These are phyloP conservation scores for Nasonia giraulti DNA, from an alignment of 1,140 invertebrate genomes.

Conservation along the genomic window DNA sequence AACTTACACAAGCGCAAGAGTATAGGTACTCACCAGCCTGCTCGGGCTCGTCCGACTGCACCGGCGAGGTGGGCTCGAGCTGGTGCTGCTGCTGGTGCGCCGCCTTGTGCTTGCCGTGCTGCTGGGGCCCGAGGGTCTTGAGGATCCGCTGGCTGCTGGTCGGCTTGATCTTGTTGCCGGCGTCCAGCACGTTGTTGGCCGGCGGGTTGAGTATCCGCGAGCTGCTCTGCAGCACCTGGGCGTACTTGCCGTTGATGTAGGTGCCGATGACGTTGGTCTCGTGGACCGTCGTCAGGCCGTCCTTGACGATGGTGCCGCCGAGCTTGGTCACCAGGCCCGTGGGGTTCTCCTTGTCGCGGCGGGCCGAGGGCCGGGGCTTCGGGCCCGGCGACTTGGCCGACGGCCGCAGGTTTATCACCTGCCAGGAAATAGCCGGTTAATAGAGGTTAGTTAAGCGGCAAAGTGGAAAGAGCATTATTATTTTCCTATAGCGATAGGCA, in stretches of 20 bases:
- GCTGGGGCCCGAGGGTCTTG: slow-evolving; percentile 82
- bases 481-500: too few species aligned
- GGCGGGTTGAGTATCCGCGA: slow-evolving; percentile 75
- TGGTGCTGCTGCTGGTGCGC: slow-evolving; percentile 71
- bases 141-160: slow-evolving; percentile 80
- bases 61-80: slow-evolving; percentile 79
- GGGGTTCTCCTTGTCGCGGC: slow-evolving; percentile 79
- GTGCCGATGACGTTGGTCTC: slow-evolving; percentile 92
- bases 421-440: fast-evolving
- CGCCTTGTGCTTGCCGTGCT: slow-evolving; percentile 69
- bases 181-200: not conserved
- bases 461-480: too few species aligned
- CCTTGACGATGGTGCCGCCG: slow-evolving; percentile 87
- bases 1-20: too few species aligned
- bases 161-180: slow-evolving; percentile 77
- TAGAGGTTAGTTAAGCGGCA: slow-evolving; percentile 10
- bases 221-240: slow-evolving; percentile 86
- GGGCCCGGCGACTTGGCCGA: slow-evolving; percentile 60
- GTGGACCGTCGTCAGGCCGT: slow-evolving; percentile 88
- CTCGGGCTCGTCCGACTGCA: slow-evolving; percentile 64
- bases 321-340: slow-evolving; percentile 87
- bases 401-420: slow-evolving; percentile 73
- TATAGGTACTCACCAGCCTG: not conserved
- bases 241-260: slow-evolving; percentile 90
- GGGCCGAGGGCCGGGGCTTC: slow-evolving; percentile 66